Percentiles rank a stretch among this genome's conserved stretches.
These are phyloP conservation scores for Eudemis profundana DNA, from an alignment of 2,888 invertebrate species.

Conservation along the genomic window DNA sequence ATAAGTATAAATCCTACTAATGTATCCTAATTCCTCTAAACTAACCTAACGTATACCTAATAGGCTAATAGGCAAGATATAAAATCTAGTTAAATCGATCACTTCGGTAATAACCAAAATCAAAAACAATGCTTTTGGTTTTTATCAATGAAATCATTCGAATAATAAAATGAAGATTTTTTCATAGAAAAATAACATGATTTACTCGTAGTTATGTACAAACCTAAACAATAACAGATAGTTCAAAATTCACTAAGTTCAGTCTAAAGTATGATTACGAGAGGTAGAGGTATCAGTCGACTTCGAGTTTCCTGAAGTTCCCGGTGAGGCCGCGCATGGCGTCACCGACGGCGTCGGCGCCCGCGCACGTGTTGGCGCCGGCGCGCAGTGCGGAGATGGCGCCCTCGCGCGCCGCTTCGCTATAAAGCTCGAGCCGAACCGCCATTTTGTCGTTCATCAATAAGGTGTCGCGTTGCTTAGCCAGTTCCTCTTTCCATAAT, in stretches of 20 bases:
- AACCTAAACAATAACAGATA: constrained; percentile 35
- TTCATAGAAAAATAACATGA: constrained; percentile 24
- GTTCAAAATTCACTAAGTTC: constrained; percentile 36
- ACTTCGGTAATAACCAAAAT: constrained; percentile 5
- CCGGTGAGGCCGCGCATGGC: constrained; percentile 89
- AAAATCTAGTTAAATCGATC: constrained; percentile 20
- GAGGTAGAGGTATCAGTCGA: constrained; percentile 81
- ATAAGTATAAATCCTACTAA: constrained; percentile 14
- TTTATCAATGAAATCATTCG: constrained; percentile 1
- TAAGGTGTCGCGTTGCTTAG: constrained; percentile 85
- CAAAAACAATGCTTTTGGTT: not conserved
- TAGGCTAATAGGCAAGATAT: constrained; percentile 33
- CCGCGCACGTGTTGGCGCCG: constrained; percentile 84
- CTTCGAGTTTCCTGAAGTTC: constrained; percentile 91
- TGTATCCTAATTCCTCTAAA: constrained; percentile 17
- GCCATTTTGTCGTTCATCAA: constrained; percentile 89
- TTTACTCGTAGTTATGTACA: constrained; percentile 34
- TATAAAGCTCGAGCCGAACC: constrained; percentile 88
- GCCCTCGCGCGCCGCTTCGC: constrained; percentile 89
- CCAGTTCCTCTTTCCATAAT: constrained; percentile 89
- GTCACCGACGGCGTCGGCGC: constrained; percentile 88
- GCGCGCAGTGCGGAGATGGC: constrained; percentile 89
- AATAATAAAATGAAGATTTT: constrained; percentile 24
- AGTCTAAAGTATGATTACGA: constrained; percentile 27
- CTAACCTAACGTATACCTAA: constrained; percentile 20